A percentile compares a stretch with the other conserved stretches of the same genome.
Evolutionary conservation across 2,888 invertebrate species (phyloP).

Genomic region (Pyrgus malvae): DNA sequence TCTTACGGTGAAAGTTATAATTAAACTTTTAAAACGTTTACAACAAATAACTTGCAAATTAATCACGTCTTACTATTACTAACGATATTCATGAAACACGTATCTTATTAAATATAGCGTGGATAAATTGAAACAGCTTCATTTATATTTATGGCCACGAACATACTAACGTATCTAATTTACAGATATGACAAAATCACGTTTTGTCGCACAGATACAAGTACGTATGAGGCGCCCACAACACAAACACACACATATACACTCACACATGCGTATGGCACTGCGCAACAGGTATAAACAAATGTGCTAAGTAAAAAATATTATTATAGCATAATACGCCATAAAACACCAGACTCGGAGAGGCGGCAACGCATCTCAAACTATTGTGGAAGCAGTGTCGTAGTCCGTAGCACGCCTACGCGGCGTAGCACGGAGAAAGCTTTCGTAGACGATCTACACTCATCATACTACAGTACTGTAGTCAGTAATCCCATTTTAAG

Average conservation of each 20-base stretch:
- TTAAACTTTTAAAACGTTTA: too few relatives aligned
- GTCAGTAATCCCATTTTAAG: too few relatives aligned
- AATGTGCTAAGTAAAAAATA: constrained; percentile 81
- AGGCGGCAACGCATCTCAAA: constrained; percentile 58
- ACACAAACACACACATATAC: constrained; percentile 36
- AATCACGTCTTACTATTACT: background rate
- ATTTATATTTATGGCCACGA: constrained; percentile 2
- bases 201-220: constrained; percentile 17
- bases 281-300: constrained; percentile 53
- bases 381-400: constrained; percentile 29
- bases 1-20: too few relatives aligned
- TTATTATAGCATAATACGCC: constrained; percentile 77
- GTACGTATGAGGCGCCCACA: constrained; percentile 45
- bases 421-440: constrained; percentile 36
- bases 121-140: constrained; percentile 1
- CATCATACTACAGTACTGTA: too few relatives aligned
- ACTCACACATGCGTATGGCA: constrained; percentile 30
- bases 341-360: constrained; percentile 69
- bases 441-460: constrained; percentile 5
- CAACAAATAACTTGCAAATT: background rate
- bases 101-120: background rate
- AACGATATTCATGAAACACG: background rate
- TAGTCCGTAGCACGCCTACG: constrained; percentile 42
- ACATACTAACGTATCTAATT: constrained; percentile 34
- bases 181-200: constrained; percentile 12